These are phyloP conservation scores for Campylomormyrus tamandua DNA, from an alignment of 2,113 vertebrate species.

Conservation along the genomic window DNA sequence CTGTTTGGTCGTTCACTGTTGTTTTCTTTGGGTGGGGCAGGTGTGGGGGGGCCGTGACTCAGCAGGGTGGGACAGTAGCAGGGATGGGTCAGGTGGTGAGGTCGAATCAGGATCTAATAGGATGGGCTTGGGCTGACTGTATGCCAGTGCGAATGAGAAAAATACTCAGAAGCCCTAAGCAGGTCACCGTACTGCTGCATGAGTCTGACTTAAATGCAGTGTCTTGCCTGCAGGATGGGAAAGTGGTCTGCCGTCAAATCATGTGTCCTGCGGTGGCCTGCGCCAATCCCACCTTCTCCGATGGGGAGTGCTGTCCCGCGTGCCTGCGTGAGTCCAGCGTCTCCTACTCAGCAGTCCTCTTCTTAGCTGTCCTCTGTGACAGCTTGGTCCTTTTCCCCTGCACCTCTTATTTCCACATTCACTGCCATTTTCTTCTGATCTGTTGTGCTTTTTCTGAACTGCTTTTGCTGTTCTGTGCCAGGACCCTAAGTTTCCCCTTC, in stretches of 20 bases:
- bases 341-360: background rate
- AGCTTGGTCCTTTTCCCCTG: background rate
- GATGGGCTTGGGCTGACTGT: background rate
- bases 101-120: background rate
- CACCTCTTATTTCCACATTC: background rate
- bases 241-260: constrained; percentile 81
- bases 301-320: constrained; percentile 83
- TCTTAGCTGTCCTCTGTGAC: background rate
- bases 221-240: constrained; percentile 65
- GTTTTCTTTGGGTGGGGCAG: background rate
- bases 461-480: background rate
- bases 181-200: background rate
- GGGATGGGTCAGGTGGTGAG: background rate
- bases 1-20: background rate
- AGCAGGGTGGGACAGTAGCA: background rate
- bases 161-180: background rate
- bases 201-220: background rate
- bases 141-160: background rate
- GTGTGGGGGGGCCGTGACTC: background rate
- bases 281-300: constrained; percentile 69
- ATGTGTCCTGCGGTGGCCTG: constrained; percentile 80
- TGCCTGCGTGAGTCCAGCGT: constrained; percentile 72
- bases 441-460: background rate
- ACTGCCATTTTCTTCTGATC: background rate
- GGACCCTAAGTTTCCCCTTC: background rate